A percentile compares a stretch with the other conserved stretches of the same genome.
These are phyloP conservation scores for Adineta ricciae DNA, from an alignment of 2,888 invertebrate species.

Conservation along the genomic window DNA sequence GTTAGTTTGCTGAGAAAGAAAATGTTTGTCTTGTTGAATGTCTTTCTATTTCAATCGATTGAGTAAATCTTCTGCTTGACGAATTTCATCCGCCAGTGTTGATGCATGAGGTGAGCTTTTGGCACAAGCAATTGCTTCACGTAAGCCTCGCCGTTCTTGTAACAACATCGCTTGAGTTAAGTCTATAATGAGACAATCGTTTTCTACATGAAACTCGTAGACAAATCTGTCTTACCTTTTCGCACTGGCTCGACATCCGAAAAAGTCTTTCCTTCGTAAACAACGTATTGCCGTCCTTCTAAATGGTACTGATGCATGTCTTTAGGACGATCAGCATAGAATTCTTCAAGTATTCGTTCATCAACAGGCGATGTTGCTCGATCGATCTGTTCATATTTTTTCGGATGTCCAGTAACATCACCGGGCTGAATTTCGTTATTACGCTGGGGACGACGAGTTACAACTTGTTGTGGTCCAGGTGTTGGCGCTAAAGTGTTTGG, in stretches of 20 bases:
- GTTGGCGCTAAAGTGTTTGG: not conserved
- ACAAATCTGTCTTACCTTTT: not conserved
- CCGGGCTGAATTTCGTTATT: not conserved
- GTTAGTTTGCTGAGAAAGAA: too few species aligned
- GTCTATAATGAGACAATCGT: too few species aligned
- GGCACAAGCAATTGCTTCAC: not conserved
- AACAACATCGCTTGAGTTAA: not conserved
- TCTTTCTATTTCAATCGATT: not conserved
- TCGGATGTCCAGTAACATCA: too few species aligned
- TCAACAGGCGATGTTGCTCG: constrained; percentile 13
- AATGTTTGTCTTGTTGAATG: too few species aligned
- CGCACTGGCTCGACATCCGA: not conserved
- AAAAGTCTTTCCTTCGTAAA: not conserved
- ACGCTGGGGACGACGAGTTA: not conserved
- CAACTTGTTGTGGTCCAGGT: too few species aligned
- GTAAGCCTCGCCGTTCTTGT: not conserved
- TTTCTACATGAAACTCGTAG: too few species aligned
- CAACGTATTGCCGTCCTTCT: constrained; percentile 16
- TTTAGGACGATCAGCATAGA: not conserved
- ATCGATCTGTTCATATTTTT: not conserved
- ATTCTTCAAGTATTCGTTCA: not conserved
- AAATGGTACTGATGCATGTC: not conserved
- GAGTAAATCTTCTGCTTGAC: not conserved
- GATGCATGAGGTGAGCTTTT: not conserved
- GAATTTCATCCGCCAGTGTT: not conserved